phyloP scores from a whole-genome alignment of 2,888 invertebrate genomes.

The Mongoloraphidia duomilia region DNA sequence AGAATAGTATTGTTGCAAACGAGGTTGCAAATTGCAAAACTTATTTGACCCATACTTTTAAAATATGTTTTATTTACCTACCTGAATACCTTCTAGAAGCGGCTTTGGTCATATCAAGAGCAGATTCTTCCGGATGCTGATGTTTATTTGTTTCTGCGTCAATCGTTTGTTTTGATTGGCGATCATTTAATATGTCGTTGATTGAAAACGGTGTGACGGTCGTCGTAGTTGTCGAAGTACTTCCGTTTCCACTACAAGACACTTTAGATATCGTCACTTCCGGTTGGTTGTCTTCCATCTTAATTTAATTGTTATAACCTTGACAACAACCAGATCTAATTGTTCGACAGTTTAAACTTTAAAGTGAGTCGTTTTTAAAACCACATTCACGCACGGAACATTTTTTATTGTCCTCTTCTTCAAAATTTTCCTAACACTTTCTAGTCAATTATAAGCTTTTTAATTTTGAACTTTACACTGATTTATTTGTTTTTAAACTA shows the following conservation, averaged over 20 bases:
- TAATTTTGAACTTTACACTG: no score
- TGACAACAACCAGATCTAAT: no score
- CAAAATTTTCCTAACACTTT: no score
- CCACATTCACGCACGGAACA: no score
- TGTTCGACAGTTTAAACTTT: no score
- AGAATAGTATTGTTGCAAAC: no score
- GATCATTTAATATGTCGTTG: slow-evolving; percentile 49
- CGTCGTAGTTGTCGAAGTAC: neutral
- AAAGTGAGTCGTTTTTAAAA: no score
- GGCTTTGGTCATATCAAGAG: slow-evolving; percentile 31
- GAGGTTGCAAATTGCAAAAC: neutral
- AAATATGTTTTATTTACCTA: neutral
- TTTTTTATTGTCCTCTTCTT: no score
- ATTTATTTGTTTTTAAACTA: no score
- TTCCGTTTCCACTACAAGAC: neutral
- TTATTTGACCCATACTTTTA: no score
- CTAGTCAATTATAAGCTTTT: no score
- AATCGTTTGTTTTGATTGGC: slow-evolving; percentile 28
- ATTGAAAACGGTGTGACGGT: slow-evolving; percentile 51
- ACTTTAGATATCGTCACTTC: slow-evolving; percentile 2
- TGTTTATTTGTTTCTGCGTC: slow-evolving; percentile 16
- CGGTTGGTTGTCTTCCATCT: neutral
- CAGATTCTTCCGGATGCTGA: slow-evolving; percentile 21
- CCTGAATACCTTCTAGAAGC: slow-evolving; percentile 11
- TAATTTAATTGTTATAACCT: no score